phyloP scores from a whole-genome alignment of 2,797 vertebrate species.

The Acrocephalus scirpaceus region DNA sequence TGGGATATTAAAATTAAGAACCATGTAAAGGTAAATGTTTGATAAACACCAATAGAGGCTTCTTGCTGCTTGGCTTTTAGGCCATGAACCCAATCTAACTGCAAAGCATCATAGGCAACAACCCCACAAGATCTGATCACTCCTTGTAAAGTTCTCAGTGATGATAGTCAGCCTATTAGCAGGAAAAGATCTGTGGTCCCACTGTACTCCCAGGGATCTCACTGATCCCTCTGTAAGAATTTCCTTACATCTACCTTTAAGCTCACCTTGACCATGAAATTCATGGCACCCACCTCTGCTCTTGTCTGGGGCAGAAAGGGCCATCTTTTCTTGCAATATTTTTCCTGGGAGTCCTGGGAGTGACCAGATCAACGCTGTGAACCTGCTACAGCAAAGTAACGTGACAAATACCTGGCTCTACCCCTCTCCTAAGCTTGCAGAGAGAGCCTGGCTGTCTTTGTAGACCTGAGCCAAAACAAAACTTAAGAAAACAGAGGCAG shows the following conservation, averaged over 20 bases:
- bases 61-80: not conserved
- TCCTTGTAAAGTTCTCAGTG: not conserved
- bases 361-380: not conserved
- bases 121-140: rapidly evolving
- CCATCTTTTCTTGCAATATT: not conserved
- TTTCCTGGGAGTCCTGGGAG: not conserved
- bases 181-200: not conserved
- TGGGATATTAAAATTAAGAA: not conserved
- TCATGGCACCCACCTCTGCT: not conserved
- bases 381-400: rapidly evolving
- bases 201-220: not conserved
- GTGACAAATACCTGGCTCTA: not conserved
- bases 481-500: not conserved
- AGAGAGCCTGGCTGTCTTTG: not conserved
- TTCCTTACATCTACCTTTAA: not conserved
- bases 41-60: not conserved
- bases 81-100: not conserved
- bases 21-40: not conserved
- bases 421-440: not conserved
- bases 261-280: not conserved
- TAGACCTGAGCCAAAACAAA: not conserved
- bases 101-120: not conserved
- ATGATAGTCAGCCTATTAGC: rapidly evolving
- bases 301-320: not conserved
- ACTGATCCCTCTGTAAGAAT: not conserved